Evolutionary conservation across 2,113 vertebrate genomes (phyloP).

Genomic region (Heterochromis multidens): DNA sequence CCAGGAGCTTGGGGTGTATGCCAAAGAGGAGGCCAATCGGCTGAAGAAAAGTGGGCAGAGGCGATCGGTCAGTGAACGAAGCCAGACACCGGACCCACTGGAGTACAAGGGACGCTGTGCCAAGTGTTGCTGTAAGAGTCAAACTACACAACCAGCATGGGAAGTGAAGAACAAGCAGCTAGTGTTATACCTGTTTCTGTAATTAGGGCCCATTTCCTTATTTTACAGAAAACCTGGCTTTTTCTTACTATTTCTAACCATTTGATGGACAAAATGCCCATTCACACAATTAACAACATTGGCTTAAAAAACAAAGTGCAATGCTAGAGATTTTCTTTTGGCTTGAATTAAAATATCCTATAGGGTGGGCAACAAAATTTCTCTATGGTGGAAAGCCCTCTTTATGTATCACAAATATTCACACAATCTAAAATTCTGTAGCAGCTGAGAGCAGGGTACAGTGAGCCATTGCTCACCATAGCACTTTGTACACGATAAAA

Average conservation of each 20-base stretch:
- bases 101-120: constrained; percentile 89
- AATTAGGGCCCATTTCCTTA: fast-evolving
- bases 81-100: constrained; percentile 79
- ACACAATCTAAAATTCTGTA: not conserved
- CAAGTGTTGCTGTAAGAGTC: constrained; percentile 86
- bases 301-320: not conserved
- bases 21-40: constrained; percentile 92
- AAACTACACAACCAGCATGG: not conserved
- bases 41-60: constrained; percentile 79
- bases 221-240: not conserved
- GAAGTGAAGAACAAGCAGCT: not conserved
- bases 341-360: no score
- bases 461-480: not conserved
- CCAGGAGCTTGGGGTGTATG: constrained; percentile 91
- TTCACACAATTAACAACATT: not conserved
- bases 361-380: no score
- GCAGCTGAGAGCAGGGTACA: not conserved
- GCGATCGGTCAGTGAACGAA: constrained; percentile 25
- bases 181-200: not conserved
- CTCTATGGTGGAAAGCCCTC: no score
- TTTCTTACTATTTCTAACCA: not conserved
- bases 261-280: not conserved
- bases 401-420: not conserved
- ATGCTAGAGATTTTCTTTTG: not conserved
- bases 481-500: not conserved